Percentiles rank a stretch among this genome's conserved stretches.
Evolutionary conservation across 2,888 invertebrate species (phyloP).

Genomic region (Hypercompe scribonia): DNA sequence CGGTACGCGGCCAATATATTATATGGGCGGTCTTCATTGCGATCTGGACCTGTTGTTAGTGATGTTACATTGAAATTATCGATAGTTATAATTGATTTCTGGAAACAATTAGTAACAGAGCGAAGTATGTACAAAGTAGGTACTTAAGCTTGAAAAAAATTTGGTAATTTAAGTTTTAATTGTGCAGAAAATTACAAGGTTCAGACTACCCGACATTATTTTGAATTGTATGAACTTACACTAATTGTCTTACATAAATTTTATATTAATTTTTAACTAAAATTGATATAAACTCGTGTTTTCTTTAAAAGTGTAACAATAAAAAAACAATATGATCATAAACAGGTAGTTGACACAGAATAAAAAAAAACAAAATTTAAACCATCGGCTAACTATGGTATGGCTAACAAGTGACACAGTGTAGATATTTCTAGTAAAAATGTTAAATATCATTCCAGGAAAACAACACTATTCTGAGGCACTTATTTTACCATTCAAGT

Average conservation of each 20-base stretch:
- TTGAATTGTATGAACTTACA: background rate
- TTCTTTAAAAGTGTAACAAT: no score
- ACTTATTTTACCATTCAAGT: no score
- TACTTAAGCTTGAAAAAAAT: no score
- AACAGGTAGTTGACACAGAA: no score
- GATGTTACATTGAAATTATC: conserved; percentile 43
- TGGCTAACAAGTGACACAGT: background rate
- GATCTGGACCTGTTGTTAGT: conserved; percentile 67
- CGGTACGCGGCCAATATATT: conserved; percentile 81
- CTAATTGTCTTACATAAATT: no score
- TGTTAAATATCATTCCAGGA: background rate
- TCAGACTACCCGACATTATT: background rate
- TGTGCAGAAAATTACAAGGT: background rate
- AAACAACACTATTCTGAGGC: background rate
- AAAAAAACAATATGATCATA: no score
- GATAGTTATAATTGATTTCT: conserved; percentile 23
- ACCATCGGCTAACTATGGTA: background rate
- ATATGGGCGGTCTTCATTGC: conserved; percentile 85
- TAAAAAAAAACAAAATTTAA: background rate
- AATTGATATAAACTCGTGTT: no score
- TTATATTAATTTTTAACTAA: no score
- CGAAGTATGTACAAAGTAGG: no score
- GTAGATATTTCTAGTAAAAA: background rate
- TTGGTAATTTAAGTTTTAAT: background rate
- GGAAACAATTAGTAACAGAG: background rate